A percentile compares a stretch with the other conserved stretches of the same genome.
These are phyloP conservation scores for Pristionchus mayeri DNA, from an alignment of 2,888 invertebrate species.

Conservation along the genomic window DNA sequence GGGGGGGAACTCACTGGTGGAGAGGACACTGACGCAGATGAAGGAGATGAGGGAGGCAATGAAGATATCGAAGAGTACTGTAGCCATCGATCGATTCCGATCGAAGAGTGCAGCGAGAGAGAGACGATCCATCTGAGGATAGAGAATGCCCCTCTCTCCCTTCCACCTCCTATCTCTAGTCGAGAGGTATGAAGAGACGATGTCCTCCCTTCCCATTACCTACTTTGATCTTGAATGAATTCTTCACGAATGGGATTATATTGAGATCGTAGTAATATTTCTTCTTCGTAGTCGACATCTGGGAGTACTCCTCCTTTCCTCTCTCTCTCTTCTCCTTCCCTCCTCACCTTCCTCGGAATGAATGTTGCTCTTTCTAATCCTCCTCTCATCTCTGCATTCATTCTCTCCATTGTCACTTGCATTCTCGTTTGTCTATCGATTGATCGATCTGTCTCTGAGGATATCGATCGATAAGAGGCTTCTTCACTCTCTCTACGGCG, in stretches of 20 bases:
- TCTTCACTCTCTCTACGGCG: conserved; percentile 26
- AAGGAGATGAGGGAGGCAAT: conserved; percentile 89
- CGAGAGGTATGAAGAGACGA: not conserved
- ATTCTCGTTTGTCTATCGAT: not conserved
- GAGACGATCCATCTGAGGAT: conserved; percentile 87
- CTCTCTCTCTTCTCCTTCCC: not conserved
- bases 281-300: conserved; percentile 60
- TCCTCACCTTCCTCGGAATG: conserved; percentile 33
- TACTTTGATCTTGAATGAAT: conserved; percentile 69
- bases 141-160: no score
- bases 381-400: conserved; percentile 8
- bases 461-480: not conserved
- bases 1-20: no score
- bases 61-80: conserved; percentile 87
- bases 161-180: no score
- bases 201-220: no score
- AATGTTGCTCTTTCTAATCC: not conserved
- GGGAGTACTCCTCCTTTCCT: not conserved
- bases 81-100: conserved; percentile 86
- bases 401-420: not conserved
- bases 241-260: conserved; percentile 65
- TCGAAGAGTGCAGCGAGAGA: conserved; percentile 93
- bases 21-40: conserved; percentile 78
- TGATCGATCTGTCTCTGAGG: not conserved
- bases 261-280: conserved; percentile 73